Evolutionary conservation across 2,797 vertebrate species (phyloP).

Genomic region (Leuciscus waleckii): DNA sequence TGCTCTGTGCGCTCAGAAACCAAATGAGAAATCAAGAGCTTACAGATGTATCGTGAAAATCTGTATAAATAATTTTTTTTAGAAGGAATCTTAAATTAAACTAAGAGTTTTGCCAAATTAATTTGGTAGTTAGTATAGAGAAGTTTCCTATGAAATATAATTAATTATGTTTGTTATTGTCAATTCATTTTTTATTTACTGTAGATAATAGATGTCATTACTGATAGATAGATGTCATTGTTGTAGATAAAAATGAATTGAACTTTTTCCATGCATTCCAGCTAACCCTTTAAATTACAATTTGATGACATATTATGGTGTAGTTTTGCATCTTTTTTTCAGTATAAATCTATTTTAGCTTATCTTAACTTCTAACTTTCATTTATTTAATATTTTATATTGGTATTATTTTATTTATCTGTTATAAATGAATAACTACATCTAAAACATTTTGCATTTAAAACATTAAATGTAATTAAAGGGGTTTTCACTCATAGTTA

Average conservation of each 20-base stretch:
- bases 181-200: background rate
- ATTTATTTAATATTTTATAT: background rate
- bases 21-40: constrained; percentile 21
- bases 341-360: background rate
- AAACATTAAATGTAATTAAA: constrained; percentile 45
- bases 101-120: background rate
- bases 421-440: constrained; percentile 34
- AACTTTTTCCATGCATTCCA: background rate
- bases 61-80: too few relatives aligned
- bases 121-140: background rate
- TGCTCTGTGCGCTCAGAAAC: constrained; percentile 10
- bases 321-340: background rate
- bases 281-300: background rate
- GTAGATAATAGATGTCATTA: background rate
- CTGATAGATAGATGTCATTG: background rate
- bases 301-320: background rate
- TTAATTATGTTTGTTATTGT: background rate
- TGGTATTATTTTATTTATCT: background rate
- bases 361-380: background rate
- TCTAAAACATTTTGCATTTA: constrained; percentile 24
- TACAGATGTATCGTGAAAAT: background rate
- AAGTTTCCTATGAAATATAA: background rate
- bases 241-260: background rate
- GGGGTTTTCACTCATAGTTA: constrained; percentile 51
- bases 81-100: too few relatives aligned